Conservation (phyloP, 2,888 invertebrate species). For the Lypha dubia region DNA sequence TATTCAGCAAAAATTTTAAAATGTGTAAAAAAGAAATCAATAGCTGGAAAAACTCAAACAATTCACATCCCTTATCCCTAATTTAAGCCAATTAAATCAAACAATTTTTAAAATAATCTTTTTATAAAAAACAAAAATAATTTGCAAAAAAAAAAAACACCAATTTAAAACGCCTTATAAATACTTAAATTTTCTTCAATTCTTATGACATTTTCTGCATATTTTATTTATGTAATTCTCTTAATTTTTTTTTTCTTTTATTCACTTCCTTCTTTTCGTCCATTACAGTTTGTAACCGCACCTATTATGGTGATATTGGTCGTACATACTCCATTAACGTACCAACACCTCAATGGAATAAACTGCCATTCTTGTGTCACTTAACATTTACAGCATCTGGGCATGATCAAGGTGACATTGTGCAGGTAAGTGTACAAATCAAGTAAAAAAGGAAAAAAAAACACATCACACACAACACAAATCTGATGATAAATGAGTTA, state of each 20-base stretch:
- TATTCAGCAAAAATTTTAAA: too few species aligned
- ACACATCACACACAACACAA: conserved; percentile 1
- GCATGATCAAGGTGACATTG: conserved; percentile 93
- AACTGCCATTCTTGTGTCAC: conserved; percentile 94
- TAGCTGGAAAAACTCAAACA: too few species aligned
- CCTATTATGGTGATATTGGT: conserved; percentile 94
- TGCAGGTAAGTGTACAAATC: conserved; percentile 86
- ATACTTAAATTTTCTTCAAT: conserved; percentile 17
- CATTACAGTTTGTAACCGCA: conserved; percentile 91
- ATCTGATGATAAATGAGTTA: conserved; percentile 55
- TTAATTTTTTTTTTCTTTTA: conserved; percentile 17
- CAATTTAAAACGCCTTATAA: not conserved
- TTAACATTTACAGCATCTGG: conserved; percentile 96
- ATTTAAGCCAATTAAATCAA: too few species aligned
- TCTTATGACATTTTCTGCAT: conserved; percentile 13
- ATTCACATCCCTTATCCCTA: too few species aligned
- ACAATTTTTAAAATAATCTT: too few species aligned
- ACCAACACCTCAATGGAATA: conserved; percentile 88
- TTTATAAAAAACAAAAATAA: not conserved
- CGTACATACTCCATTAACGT: conserved; percentile 91
- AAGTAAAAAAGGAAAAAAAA: conserved; percentile 23
- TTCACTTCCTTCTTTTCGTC: too few species aligned
- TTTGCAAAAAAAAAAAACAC: not conserved
- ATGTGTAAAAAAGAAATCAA: too few species aligned
- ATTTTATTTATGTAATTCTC: not conserved